Evolutionary conservation across 2,113 vertebrate species (phyloP).

Genomic region (Ctenomys sociabilis): DNA sequence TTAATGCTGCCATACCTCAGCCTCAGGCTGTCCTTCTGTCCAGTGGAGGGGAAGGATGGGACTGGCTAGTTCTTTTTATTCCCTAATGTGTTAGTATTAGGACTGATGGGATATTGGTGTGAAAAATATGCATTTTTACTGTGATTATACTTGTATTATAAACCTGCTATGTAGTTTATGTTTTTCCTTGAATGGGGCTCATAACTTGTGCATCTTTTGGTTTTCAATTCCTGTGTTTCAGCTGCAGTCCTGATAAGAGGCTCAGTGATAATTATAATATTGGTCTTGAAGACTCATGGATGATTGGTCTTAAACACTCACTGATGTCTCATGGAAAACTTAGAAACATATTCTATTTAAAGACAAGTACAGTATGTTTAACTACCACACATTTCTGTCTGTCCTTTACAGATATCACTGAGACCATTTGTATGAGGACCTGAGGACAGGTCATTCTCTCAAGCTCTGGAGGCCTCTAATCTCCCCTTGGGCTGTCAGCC

Average conservation of each 20-base stretch:
- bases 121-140: constrained; percentile 74
- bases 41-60: background rate
- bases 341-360: constrained; percentile 77
- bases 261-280: constrained; percentile 75
- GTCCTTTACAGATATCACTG: background rate
- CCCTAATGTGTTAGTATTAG: constrained; percentile 54
- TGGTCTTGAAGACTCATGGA: constrained; percentile 78
- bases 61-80: background rate
- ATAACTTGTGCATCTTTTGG: constrained; percentile 80
- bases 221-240: constrained; percentile 80
- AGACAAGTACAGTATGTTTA: constrained; percentile 71
- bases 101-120: constrained; percentile 16
- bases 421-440: constrained; percentile 54
- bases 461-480: background rate
- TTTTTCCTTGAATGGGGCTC: constrained; percentile 76
- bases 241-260: constrained; percentile 81
- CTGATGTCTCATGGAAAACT: constrained; percentile 77
- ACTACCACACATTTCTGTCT: constrained; percentile 56
- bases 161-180: constrained; percentile 75
- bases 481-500: background rate
- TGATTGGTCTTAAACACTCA: constrained; percentile 74
- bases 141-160: constrained; percentile 71
- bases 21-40: background rate
- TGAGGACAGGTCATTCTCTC: constrained; percentile 46
- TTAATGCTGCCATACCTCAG: background rate